Base-by-base conservation (phyloP, 2,113 vertebrate species). In the Channa maculata region DNA sequence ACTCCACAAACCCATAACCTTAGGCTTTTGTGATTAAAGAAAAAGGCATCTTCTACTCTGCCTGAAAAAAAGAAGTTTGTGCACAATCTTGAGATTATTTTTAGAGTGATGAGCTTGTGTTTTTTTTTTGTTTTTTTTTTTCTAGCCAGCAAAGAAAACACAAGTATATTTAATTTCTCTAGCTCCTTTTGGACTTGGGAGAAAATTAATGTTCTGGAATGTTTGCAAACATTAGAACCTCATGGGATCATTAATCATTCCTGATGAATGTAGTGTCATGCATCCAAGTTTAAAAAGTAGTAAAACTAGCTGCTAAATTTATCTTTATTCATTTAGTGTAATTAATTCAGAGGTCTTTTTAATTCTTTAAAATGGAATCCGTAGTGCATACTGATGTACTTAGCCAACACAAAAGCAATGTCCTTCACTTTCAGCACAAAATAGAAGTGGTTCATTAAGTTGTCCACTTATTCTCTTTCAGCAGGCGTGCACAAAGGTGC, bases 131-230 rank as follows among this genome's bases (percentile, higher is more conserved):
- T n/a, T n/a, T 24, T 24, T 24, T 24, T 24, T 24, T 24, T 24
- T 1, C 24, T 24, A 24, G 24, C 24, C 24, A 24, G 24, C 24
- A 24, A 24, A 24, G 24, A 41, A 41, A 41, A 41, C 39, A 41
- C 39, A 5, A 41, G 6, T 41, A 3, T 57, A 34, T 46, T 68
- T 1, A n/a, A 33, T 41, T 6, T 62, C 14, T 45, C 8, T 24
- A 12, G 37, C 8, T 45, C 12, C 37, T 60, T 76, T 6, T 2
- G 36, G 13, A 44, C 45, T 3, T 41, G 9, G 12, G 7, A 9
- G 43, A 66, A 69, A 54, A 49, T 24, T 34, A n/a, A 66, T 49
- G 9, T 65, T 37, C 59, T 60, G 8, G 55, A n/a, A 53, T 36
- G 13, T n/a, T 38, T 52, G 50, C n/a, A 65, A 41, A 68, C 68